Evolutionary conservation across 1,140 invertebrate genomes (phyloP).

Genomic region (Heliconius himera): DNA sequence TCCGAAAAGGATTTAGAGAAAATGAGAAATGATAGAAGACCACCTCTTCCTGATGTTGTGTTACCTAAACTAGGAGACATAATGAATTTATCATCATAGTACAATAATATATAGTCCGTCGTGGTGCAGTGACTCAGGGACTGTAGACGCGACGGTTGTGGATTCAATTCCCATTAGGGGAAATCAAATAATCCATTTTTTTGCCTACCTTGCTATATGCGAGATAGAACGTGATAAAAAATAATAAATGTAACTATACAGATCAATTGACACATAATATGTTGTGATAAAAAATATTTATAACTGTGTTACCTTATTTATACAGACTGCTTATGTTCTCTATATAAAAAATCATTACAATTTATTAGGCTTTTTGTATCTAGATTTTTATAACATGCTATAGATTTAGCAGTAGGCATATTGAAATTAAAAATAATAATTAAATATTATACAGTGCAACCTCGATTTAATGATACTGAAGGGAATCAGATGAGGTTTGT

Average conservation of each 20-base stretch:
- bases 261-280: constrained; percentile 26
- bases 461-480: too few relatives aligned
- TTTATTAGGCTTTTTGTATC: background rate
- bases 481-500: too few relatives aligned
- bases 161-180: too few relatives aligned
- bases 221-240: too few relatives aligned
- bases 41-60: constrained; percentile 90
- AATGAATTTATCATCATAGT: constrained; percentile 75
- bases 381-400: constrained; percentile 7
- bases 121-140: too few relatives aligned
- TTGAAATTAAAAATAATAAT: background rate
- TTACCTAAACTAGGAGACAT: constrained; percentile 87
- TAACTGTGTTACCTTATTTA: background rate
- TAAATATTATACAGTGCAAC: background rate
- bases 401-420: background rate
- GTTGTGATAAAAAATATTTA: constrained; percentile 23
- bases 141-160: too few relatives aligned
- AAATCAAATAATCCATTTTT: too few relatives aligned
- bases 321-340: background rate
- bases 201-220: too few relatives aligned
- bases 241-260: background rate
- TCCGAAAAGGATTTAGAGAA: constrained; percentile 84
- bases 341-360: too few relatives aligned
- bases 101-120: constrained; percentile 12
- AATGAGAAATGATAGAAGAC: constrained; percentile 84